Evolutionary conservation across 2,797 vertebrate genomes (phyloP).

Genomic region (Neoniphon sammara): DNA sequence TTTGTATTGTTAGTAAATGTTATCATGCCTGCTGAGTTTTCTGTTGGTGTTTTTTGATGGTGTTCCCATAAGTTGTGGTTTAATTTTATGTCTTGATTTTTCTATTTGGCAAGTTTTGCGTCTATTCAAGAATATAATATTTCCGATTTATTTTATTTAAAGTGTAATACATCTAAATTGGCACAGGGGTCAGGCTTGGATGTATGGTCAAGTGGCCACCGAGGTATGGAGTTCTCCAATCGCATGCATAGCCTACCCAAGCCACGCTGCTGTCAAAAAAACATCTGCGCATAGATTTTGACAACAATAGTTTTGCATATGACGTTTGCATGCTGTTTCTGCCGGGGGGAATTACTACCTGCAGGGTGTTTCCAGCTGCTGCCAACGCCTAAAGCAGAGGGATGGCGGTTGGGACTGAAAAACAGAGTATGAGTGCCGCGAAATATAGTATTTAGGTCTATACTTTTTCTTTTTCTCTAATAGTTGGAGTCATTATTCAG

Average conservation of each 20-base stretch:
- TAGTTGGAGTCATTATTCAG: not conserved
- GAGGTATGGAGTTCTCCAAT: constrained; percentile 61
- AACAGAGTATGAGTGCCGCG: not conserved
- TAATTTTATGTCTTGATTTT: not conserved
- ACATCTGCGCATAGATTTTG: constrained; percentile 81
- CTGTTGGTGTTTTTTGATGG: too few species aligned
- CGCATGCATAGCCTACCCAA: constrained; percentile 82
- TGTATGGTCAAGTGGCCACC: constrained; percentile 32
- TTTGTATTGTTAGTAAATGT: too few species aligned
- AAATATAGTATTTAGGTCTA: not conserved
- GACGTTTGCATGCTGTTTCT: constrained; percentile 62
- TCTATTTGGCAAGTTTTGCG: not conserved
- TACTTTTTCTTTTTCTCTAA: too few species aligned
- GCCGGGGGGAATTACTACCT: constrained; percentile 61
- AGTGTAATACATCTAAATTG: constrained; percentile 51
- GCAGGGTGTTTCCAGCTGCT: constrained; percentile 39
- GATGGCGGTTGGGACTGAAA: constrained; percentile 39
- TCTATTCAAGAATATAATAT: not conserved
- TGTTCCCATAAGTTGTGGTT: not conserved
- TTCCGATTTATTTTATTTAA: not conserved
- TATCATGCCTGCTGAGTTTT: too few species aligned
- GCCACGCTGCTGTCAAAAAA: constrained; percentile 82
- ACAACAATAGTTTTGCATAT: constrained; percentile 80
- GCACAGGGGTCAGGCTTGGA: constrained; percentile 65
- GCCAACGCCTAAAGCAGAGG: constrained; percentile 26